These are phyloP conservation scores for Megathymus violae DNA, from an alignment of 1,140 invertebrate genomes.

Conservation along the genomic window DNA sequence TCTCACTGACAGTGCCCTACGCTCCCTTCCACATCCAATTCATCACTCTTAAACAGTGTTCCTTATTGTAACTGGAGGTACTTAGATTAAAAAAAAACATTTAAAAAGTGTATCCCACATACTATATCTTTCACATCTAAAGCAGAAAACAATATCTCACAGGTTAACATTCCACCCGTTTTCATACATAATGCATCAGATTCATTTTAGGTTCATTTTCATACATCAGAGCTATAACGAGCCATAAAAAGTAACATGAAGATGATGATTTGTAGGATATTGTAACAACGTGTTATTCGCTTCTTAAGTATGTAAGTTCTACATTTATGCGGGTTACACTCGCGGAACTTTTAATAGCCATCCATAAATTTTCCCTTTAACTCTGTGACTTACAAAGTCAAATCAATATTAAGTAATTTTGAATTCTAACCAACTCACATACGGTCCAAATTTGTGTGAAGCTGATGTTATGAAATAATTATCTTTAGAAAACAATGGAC, in stretches of 20 bases:
- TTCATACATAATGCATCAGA: no score
- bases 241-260: constrained; percentile 12
- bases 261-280: constrained; percentile 16
- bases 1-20: no score
- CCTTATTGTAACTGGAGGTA: no score
- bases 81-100: no score
- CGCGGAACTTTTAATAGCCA: constrained; percentile 22
- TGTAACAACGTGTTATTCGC: constrained; percentile 25
- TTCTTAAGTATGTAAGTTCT: constrained; percentile 17
- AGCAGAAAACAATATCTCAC: no score
- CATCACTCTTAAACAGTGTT: no score
- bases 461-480: neutral
- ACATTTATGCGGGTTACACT: constrained; percentile 10
- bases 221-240: constrained; percentile 4
- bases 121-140: no score
- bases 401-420: neutral
- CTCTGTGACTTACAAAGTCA: neutral
- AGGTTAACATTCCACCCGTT: no score
- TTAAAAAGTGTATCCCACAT: no score
- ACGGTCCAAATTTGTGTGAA: neutral
- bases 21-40: no score
- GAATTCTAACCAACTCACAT: neutral
- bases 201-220: no score
- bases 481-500: constrained; percentile 6
- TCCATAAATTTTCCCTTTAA: constrained; percentile 19